Conservation (phyloP, 2,797 vertebrate species). For the Micromesistius poutassou region DNA sequence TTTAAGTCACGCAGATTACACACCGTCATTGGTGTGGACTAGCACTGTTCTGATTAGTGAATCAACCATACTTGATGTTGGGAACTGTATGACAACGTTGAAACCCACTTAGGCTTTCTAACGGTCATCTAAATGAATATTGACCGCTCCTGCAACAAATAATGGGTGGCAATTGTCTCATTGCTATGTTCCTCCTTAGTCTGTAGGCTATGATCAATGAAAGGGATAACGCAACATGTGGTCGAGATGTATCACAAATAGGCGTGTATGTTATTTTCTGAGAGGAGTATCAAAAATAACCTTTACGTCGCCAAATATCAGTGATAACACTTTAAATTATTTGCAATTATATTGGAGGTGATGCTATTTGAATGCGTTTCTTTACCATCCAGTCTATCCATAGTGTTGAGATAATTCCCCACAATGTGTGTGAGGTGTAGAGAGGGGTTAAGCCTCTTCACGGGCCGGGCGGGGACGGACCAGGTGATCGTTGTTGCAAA, state of each 20-base stretch:
- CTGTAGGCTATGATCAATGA: background rate
- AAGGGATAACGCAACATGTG: background rate
- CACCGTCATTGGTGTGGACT: no score
- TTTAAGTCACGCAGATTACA: background rate
- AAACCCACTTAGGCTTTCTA: background rate
- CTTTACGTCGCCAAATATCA: no score
- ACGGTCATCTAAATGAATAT: background rate
- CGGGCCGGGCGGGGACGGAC: constrained; percentile 70
- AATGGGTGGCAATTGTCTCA: background rate
- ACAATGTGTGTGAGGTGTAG: no score
- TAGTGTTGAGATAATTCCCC: background rate
- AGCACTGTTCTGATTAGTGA: background rate
- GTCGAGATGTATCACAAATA: background rate
- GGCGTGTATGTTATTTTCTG: background rate
- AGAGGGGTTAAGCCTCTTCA: constrained; percentile 38
- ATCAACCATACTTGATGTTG: background rate
- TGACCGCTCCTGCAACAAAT: background rate
- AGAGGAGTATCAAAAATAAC: background rate
- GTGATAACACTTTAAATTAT: no score
- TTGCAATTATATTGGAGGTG: no score
- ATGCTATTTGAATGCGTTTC: background rate
- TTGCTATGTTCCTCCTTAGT: no score
- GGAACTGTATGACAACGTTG: background rate
- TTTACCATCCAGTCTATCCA: background rate
- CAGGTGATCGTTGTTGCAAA: constrained; percentile 54